Base-by-base conservation (phyloP, 2,113 vertebrate genomes). In the Pygoscelis antarcticus region DNA sequence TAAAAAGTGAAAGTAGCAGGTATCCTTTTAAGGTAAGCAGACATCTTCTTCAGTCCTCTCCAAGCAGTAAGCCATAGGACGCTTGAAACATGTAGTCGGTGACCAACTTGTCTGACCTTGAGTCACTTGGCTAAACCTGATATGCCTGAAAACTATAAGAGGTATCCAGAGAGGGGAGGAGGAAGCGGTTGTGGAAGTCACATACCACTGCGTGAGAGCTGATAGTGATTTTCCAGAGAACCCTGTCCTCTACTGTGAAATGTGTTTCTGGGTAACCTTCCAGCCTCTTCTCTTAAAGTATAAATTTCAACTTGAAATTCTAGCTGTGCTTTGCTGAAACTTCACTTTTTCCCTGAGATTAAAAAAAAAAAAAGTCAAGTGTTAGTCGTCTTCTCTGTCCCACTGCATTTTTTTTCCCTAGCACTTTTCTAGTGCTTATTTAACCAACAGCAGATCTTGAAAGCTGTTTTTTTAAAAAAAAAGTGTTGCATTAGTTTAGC, bases 1-100 rank as follows among this genome's bases (percentile, higher is more conserved):
- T 99, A 89, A 97, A 98, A 38, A 98, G 94, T 76, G 99, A 99
- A 97, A 98, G 99, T 64, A 96, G 98, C 46, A 98, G 99, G 75
- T 99, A 99, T 91, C 99, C 99, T 30, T 99, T 99, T 89, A 99
- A 99, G 99, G 99, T 99, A 90, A 98, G 94, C 36, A 30, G 36
- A 13, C 25, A 8, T n/a, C 19, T 10, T 52, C n/a, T 32, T 44
- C 26, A 32, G 11, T 52, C 72, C 15, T 22, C 4, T 64, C 26
- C 27, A 47, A 9, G 27, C n/a, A 44, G 3, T 21, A 13, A 44
- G 23, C 38, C 36, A 2, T 30, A 55, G 36, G 40, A 57, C 1
- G 13, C 49, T 55, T 83, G 25, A 64, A 79, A 68, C 18, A 14
- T 22, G 15, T 44, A 44, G 23, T 38, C 40, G 27, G 10, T 68